Conservation (phyloP, 2,888 invertebrate genomes). For the Sphecodes monilicornis region DNA sequence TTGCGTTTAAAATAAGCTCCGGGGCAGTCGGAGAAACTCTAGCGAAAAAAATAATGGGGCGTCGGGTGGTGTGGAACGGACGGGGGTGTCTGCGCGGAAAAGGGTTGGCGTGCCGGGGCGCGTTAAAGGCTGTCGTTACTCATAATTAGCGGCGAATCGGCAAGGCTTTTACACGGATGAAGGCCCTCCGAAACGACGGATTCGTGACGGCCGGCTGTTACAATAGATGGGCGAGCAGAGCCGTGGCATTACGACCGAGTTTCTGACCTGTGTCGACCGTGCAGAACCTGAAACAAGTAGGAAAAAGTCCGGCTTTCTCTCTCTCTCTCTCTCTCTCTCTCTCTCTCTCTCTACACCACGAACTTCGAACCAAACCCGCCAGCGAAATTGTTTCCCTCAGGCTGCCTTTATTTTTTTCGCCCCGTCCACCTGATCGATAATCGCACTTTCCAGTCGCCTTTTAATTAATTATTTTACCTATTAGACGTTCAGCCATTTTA, state of each 20-base stretch:
- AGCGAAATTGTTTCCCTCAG: constrained; percentile 56
- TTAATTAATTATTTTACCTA: background rate
- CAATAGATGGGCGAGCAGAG: constrained; percentile 64
- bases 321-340: background rate
- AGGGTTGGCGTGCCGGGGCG: constrained; percentile 71
- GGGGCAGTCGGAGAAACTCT: constrained; percentile 54
- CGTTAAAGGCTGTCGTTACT: constrained; percentile 78
- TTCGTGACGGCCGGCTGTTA: constrained; percentile 75
- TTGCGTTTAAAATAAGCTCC: constrained; percentile 49
- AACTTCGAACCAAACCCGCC: constrained; percentile 27
- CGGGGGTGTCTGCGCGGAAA: constrained; percentile 39
- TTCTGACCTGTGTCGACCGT: constrained; percentile 54
- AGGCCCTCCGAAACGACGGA: constrained; percentile 74
- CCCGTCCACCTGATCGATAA: constrained; percentile 29
- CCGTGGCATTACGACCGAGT: constrained; percentile 58
- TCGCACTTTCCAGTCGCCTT: constrained; percentile 6
- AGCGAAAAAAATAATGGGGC: constrained; percentile 55
- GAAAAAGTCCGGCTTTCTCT: constrained; percentile 47
- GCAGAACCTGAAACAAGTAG: constrained; percentile 31
- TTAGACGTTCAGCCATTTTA: background rate
- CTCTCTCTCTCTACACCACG: background rate
- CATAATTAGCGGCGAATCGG: constrained; percentile 79
- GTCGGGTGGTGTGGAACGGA: background rate
- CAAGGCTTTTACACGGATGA: constrained; percentile 76
- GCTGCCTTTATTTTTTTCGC: constrained; percentile 6